A percentile compares a stretch with the other conserved stretches of the same genome.
These are phyloP conservation scores for Rhinoderma darwinii DNA, from an alignment of 2,113 vertebrate genomes.

Conservation along the genomic window DNA sequence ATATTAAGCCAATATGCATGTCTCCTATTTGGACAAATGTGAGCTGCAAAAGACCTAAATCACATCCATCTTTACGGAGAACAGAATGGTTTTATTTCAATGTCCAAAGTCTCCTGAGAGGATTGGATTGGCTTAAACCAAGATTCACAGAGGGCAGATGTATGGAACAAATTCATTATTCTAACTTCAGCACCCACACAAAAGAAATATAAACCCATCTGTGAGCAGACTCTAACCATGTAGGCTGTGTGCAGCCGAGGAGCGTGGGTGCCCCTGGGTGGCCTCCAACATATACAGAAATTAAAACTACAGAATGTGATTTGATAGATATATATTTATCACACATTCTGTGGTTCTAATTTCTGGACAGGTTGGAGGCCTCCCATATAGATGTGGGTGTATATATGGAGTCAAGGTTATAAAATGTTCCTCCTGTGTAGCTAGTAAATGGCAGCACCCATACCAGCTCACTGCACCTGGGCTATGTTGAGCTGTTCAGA, in stretches of 20 bases:
- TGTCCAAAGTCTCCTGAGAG: neutral
- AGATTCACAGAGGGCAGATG: neutral
- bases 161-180: neutral
- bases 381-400: too few species aligned
- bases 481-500: too few species aligned
- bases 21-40: too few species aligned
- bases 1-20: too few species aligned
- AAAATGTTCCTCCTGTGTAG: too few species aligned
- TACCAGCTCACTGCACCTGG: too few species aligned
- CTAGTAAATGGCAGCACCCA: too few species aligned
- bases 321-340: neutral
- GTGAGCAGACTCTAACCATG: slow-evolving; percentile 22
- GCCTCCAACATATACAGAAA: neutral
- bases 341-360: neutral
- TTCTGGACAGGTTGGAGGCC: too few species aligned
- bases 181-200: slow-evolving; percentile 40
- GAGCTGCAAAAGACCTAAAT: too few species aligned
- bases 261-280: slow-evolving; percentile 50
- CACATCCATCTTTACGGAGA: too few species aligned
- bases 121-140: neutral
- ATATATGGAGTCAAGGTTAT: too few species aligned
- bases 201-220: slow-evolving; percentile 48
- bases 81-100: too few species aligned
- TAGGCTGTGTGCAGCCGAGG: slow-evolving; percentile 13
- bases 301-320: neutral